These are phyloP conservation scores for Erythrocebus patas DNA, from an alignment of 2,113 vertebrate genomes.

Conservation along the genomic window DNA sequence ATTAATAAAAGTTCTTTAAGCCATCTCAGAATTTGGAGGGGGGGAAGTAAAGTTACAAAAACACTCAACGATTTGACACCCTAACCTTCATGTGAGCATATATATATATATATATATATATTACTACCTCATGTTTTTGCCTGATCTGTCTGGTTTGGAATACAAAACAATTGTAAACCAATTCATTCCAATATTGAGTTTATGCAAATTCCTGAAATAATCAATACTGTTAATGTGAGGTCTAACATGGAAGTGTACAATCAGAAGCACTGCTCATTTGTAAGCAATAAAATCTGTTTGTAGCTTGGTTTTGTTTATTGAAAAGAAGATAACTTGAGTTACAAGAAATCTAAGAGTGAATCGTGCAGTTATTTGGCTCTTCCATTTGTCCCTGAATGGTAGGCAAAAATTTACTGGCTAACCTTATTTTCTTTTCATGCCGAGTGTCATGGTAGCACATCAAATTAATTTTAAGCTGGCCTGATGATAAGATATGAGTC, in stretches of 20 bases:
- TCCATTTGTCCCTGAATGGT: rapidly evolving
- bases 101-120: too few species aligned
- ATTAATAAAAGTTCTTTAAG: not conserved
- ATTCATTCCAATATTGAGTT: not conserved
- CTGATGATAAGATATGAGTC: not conserved
- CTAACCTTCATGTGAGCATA: not conserved
- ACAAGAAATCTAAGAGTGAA: not conserved
- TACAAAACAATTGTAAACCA: not conserved
- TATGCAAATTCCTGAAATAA: not conserved
- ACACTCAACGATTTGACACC: not conserved
- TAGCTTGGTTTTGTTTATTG: not conserved
- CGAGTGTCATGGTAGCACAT: not conserved
- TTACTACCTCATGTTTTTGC: not conserved
- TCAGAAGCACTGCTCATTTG: not conserved
- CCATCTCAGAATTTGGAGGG: not conserved
- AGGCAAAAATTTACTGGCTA: too few species aligned
- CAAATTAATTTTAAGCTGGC: not conserved
- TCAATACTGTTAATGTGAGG: not conserved
- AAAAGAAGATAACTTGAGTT: not conserved
- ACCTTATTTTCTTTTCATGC: not conserved
- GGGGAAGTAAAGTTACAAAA: not conserved
- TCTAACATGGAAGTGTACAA: not conserved
- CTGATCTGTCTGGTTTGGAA: not conserved
- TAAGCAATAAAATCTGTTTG: not conserved
- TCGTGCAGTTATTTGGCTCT: rapidly evolving